Base-by-base conservation (phyloP, 1,140 invertebrate species). In the Calliopsis andreniformis region DNA sequence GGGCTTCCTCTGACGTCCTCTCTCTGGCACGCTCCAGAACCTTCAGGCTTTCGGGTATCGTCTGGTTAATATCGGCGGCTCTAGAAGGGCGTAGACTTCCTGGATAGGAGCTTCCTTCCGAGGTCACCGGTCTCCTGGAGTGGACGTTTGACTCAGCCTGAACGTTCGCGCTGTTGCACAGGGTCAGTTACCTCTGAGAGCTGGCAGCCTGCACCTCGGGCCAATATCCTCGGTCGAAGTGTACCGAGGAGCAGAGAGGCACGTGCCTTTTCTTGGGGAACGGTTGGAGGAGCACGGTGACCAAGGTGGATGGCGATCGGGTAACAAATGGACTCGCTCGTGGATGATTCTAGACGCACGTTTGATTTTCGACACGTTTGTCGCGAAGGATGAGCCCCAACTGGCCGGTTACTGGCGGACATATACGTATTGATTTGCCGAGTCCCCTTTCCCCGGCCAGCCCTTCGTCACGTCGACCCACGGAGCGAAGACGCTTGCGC, bases 391-490 rank as follows among this genome's bases (percentile, higher is more conserved):
- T 86, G 83, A 91, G 85, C 89, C 86, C 87, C 86, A 83, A 91
- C 90, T 90, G 88, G 80, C 84, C 85, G 69, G 83, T 83, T 71
- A 87, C 76, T 80, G 85, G 89, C 88, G 88, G 91, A 89, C 89
- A 91, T 91, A 90, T 88, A 87, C 87, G 90, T 92, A 92, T 92
- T 91, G 91, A 92, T 91, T 89, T 83, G 73, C 84, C 66, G 68
- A 81, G 79, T 71, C 53, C 55, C 73, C 51, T 51, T 20, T n/a
- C n/a, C 59, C 72, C 53, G 58, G 43, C 45, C 59, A n/a, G 10
- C 39, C 53, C 51, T 76, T 28, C 53, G 61, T 35, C 61, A 35
- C 55, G 53, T 47, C 28, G 28, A 10, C 30, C 16, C 49, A 20
- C 32, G 20, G 58, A 35, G 20, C 25, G 18, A 16, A 16, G 35